Evolutionary conservation across 2,888 invertebrate genomes (phyloP).

Genomic region (Ectobius pallidus): DNA sequence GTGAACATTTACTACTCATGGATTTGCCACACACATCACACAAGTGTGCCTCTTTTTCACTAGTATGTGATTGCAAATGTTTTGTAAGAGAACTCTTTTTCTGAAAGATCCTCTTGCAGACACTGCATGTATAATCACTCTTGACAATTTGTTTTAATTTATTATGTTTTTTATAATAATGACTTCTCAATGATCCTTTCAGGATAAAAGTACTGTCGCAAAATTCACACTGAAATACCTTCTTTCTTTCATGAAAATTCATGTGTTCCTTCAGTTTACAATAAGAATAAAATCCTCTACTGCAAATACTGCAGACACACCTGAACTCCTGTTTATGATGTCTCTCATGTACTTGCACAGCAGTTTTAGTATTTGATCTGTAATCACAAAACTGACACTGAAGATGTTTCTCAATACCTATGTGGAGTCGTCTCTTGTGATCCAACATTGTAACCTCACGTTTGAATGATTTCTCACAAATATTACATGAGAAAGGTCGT

Average conservation of each 20-base stretch:
- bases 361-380: conserved; percentile 47
- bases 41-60: background rate
- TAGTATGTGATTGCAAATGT: background rate
- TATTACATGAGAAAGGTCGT: conserved; percentile 36
- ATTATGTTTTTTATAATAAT: too few species aligned
- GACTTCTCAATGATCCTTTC: too few species aligned
- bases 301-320: conserved; percentile 23
- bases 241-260: too few species aligned
- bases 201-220: too few species aligned
- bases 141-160: background rate
- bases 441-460: too few species aligned
- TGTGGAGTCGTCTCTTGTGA: too few species aligned
- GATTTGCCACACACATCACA: conserved; percentile 30
- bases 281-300: background rate
- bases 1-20: background rate
- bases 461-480: conserved; percentile 40
- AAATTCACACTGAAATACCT: too few species aligned
- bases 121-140: conserved; percentile 20
- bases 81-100: background rate
- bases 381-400: too few species aligned
- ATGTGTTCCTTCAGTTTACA: too few species aligned
- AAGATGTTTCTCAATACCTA: too few species aligned
- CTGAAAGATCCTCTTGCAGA: conserved; percentile 31
- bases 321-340: conserved; percentile 19
- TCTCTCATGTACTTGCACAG: conserved; percentile 30